Evolutionary conservation across 2,113 vertebrate species (phyloP), one percentile per base, ranked within the genome.

Genomic region (Thermophis baileyi): DNA sequence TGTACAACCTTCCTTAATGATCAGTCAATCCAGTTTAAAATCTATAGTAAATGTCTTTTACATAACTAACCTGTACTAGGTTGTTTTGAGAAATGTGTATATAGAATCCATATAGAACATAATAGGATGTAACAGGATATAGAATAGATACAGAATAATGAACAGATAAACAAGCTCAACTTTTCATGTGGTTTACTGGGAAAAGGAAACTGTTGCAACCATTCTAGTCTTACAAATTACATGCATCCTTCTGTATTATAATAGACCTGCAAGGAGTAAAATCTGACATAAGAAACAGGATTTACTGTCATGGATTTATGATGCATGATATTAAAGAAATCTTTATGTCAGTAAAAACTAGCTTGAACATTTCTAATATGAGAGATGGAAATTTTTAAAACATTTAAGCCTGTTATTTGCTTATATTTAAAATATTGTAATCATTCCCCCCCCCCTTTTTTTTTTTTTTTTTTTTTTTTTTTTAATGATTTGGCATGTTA

Each of bases 291-390:
- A 35, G 87, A 91, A 25, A 49, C 2, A 3, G 12, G 18, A n/a
- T 50, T 87, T 50, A 91, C 51, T 44, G 49, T 40, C 30, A 54
- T 91, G 25, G 7, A 49, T 91, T 40, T 91, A 55, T 92, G 91
- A 54, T 88, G 94, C 12, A 40, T 49, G 86, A 85, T 93, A 90
- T 93, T 50, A 97, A 94, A 92, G 1, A 85, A 95, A 49, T 6
- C 49, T 74, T 91, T 94, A 93, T 91, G 30, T 93, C 87, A 55
- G 94, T 92, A 95, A 69, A 89, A 8, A 0, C 87, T 89, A 10
- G 0, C 35, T 89, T 96, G 91, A 95, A 92, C 6, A 40, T 81
- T 81, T 88, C 86, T 4, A 0, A 69, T 94, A 88, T 90, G 95
- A 22, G 94, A 94, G 87, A 54, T 87, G 55, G 5, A 27, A 54